These are phyloP conservation scores for Dicrurus megarhynchus DNA, from an alignment of 2,113 vertebrate genomes.

Conservation along the genomic window DNA sequence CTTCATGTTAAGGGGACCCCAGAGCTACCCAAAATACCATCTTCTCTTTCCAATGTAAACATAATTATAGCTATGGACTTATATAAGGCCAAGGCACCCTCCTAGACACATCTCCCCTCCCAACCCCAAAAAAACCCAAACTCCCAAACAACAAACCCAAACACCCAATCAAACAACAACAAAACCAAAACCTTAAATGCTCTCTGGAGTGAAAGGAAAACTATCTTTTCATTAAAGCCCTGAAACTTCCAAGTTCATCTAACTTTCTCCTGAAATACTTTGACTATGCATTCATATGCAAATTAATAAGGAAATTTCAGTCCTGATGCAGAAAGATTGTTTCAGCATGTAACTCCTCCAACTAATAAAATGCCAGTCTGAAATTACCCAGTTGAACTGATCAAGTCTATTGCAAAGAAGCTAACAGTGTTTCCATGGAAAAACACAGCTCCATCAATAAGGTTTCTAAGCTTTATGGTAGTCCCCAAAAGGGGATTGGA, in stretches of 20 bases:
- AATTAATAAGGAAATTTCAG: background rate
- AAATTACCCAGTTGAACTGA: background rate
- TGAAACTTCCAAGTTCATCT: background rate
- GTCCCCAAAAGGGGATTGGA: background rate
- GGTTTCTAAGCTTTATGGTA: background rate
- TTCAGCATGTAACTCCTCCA: background rate
- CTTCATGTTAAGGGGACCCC: background rate
- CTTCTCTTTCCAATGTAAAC: background rate
- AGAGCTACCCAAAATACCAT: background rate
- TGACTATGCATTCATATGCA: background rate
- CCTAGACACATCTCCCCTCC: background rate
- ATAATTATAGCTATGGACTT: background rate
- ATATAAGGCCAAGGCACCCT: background rate
- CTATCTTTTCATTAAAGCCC: background rate
- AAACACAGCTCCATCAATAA: conserved; percentile 9
- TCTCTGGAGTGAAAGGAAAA: background rate
- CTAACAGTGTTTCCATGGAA: background rate
- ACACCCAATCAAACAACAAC: background rate
- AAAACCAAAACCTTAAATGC: background rate
- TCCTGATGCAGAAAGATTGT: background rate
- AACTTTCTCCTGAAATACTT: background rate
- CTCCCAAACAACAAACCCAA: background rate
- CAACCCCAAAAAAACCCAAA: background rate
- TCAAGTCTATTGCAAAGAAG: background rate
- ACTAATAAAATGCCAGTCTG: background rate